Evolutionary conservation across 2,797 vertebrate genomes (phyloP), one percentile per base, ranked within the genome.

Genomic region (Lithobates pipiens): DNA sequence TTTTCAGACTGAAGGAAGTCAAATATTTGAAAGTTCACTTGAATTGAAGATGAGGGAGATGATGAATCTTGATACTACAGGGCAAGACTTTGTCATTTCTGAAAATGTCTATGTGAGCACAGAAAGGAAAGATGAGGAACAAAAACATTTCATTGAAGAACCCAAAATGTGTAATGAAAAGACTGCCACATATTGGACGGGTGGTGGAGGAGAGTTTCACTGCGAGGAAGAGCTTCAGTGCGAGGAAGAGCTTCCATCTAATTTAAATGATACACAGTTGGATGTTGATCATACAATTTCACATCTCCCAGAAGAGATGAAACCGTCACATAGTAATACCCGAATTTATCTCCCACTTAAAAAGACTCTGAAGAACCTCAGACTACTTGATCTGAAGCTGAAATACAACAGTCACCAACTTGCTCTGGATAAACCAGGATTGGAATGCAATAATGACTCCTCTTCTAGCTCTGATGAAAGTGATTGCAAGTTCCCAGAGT

Each of bases 361-460:
- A 29, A 87, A 83, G 68, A 87, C 85, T 5, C n/a, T 87, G 42
- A 68, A 76, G 29, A 87, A 87, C n/a, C 85, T 87, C 46, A 87
- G 87, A 50, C 71, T 82, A 11, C 75, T 70, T 27, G 88, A 80
- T 34, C 67, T 82, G 61, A 81, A 85, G 85, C 82, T 88, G 16
- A 76, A 89, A 50, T 80, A 81, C 18, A 46, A 83, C 23, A 80
- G 44, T 25, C 80, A 85, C 15, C 89, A 88, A 54, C 68, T 65
- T 13, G 74, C 85, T 36, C 27, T 74, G 18, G 73, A 75, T 11
- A 44, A 75, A 10, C 16, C n/a, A 32, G 25, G 76, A 73, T 74
- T 76, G 50, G 63, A 50, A 29, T 68, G 77, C n/a, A 61, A 78
- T 63, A 82, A 75, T 25, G 85, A 86, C 39, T 87, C 84, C 1